These are phyloP conservation scores for Parnassius apollo DNA, from an alignment of 2,888 invertebrate species.

Conservation along the genomic window DNA sequence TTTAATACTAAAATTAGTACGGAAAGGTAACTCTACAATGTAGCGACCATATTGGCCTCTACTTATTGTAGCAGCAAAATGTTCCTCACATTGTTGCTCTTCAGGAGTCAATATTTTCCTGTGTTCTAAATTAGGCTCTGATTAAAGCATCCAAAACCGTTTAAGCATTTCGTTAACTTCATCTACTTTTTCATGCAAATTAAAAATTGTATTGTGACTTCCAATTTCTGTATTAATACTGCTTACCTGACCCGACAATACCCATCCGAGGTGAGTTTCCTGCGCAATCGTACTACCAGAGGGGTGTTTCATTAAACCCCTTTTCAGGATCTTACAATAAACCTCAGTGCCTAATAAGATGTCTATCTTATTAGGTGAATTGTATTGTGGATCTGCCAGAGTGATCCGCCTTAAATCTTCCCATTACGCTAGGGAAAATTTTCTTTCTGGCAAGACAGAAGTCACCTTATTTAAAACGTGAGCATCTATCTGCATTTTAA, in stretches of 20 bases:
- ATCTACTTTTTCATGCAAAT: neutral
- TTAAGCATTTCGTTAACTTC: neutral
- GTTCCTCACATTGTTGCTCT: neutral
- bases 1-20: neutral
- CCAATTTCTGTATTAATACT: neutral
- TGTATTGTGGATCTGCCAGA: no score
- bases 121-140: neutral
- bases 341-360: neutral
- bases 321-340: neutral
- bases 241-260: conserved; percentile 1
- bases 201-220: neutral
- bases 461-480: no score
- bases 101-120: neutral
- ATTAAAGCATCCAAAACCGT: neutral
- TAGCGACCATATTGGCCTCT: neutral
- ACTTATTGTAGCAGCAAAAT: no score
- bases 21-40: neutral
- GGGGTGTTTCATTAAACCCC: neutral
- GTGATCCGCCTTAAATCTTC: no score
- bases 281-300: neutral
- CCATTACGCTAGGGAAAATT: no score
- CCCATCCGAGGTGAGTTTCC: neutral
- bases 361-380: neutral
- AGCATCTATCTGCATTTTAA: no score
- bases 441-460: no score